Percentiles rank a stretch among this genome's conserved stretches.
These are phyloP conservation scores for Myathropa florea DNA, from an alignment of 2,888 invertebrate species.

Conservation along the genomic window DNA sequence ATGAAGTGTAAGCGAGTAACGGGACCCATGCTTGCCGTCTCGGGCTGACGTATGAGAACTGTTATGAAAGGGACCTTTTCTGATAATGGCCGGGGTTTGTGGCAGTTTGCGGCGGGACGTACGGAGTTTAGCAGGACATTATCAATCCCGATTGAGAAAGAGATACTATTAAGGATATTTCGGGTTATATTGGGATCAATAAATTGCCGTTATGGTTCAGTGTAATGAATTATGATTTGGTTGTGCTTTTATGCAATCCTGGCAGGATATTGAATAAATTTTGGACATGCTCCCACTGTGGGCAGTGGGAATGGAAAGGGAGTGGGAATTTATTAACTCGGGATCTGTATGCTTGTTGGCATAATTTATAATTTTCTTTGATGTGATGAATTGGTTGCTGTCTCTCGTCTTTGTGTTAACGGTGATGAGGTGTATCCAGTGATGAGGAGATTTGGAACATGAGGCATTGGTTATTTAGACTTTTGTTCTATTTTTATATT, in stretches of 20 bases:
- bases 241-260: not conserved
- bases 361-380: not conserved
- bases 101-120: not conserved
- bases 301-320: not conserved
- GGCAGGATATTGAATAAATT: not conserved
- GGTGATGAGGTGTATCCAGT: not conserved
- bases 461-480: too few species aligned
- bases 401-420: not conserved
- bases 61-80: slow-evolving; percentile 19
- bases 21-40: not conserved
- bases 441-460: too few species aligned
- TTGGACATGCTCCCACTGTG: not conserved
- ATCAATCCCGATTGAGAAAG: slow-evolving; percentile 16
- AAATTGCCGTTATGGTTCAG: slow-evolving; percentile 11
- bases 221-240: slow-evolving; percentile 11
- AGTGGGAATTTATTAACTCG: not conserved
- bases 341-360: not conserved
- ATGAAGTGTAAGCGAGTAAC: slow-evolving; percentile 29
- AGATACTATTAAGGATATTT: slow-evolving; percentile 24
- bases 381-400: not conserved
- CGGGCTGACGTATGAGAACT: not conserved
- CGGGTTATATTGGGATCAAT: slow-evolving; percentile 21
- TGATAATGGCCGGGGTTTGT: not conserved
- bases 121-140: slow-evolving; percentile 10
- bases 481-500: too few species aligned